Base-by-base conservation (phyloP, 2,797 vertebrate species). In the Sphaeramia orbicularis region DNA sequence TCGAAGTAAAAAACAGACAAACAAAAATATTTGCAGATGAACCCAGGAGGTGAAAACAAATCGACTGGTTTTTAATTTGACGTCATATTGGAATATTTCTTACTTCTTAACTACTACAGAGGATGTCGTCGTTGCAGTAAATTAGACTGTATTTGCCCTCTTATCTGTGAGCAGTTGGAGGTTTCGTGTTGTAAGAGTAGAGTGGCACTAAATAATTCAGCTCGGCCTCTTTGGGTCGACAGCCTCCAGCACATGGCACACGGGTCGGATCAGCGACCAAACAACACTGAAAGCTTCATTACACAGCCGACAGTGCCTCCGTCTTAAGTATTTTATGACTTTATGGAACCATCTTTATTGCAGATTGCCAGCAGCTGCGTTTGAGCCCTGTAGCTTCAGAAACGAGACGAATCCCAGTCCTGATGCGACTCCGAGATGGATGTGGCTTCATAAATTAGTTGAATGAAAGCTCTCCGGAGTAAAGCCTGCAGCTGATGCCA, bases 191-290 rank as follows among this genome's bases (percentile, higher is more conserved):
- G 65, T 69, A 74, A 84, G 75, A 81, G 77, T 83, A 83, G 74
- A 83, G 73, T 80, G 81, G 44, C 70, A 54, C 76, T 93, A 65
- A 92, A 92, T 92, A 84, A 93, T 93, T 92, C 53, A 93, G 10
- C 47, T 6, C 4, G 21, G 7, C 54, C 59, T 84, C 65, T n/a
- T 74, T 18, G 30, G 57, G 65, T 84, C 59, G 24, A 44, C 55
- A 40, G 50, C 52, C 49, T 66, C 38, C 63, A 59, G 67, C 90
- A 58, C 71, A 55, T 77, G 85, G 77, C 50, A 18, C 74, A 62
- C 81, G 6, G 65, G 71, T 66, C 44, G 3, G 7, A 30, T 67
- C 42, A 12, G 30, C 41, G 55, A 55, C 41, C 14, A 40, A 74
- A 76, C 59, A 41, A 47, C 32, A 27, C 35, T 35, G 19, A 52